These are phyloP conservation scores for Columba livia DNA, from an alignment of 2,113 vertebrate species.

Conservation along the genomic window DNA sequence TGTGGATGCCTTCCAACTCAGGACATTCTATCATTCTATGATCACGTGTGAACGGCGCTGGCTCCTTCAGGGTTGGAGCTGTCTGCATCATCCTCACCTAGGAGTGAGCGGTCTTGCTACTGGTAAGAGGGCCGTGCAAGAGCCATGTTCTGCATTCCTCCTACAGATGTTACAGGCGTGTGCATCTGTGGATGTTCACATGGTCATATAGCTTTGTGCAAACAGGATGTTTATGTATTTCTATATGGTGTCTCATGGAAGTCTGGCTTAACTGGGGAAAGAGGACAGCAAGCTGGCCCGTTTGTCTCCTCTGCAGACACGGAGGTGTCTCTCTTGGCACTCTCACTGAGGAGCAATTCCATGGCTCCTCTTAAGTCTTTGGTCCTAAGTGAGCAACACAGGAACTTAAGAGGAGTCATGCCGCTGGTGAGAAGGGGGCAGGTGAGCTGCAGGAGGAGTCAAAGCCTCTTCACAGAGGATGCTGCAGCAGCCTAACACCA, in stretches of 20 bases:
- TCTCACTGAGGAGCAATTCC: not conserved
- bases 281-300: not conserved
- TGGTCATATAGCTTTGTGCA: not conserved
- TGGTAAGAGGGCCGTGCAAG: not conserved
- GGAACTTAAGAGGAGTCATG: not conserved
- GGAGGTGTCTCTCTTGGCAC: not conserved
- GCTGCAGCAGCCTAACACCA: not conserved
- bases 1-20: too few species aligned
- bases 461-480: not conserved
- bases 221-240: rapidly evolving
- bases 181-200: not conserved
- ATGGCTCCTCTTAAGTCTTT: not conserved
- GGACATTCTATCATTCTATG: too few species aligned
- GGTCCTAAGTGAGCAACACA: not conserved
- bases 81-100: not conserved
- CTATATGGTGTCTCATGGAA: rapidly evolving
- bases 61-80: not conserved
- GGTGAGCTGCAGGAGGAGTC: not conserved
- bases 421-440: not conserved
- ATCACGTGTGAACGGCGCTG: rapidly evolving
- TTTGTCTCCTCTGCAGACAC: not conserved
- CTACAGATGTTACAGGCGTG: rapidly evolving
- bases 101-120: rapidly evolving
- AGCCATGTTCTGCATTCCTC: not conserved
- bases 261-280: not conserved